Evolutionary conservation across 2,888 invertebrate genomes (phyloP).

Genomic region (Petrolisthes cinctipes): DNA sequence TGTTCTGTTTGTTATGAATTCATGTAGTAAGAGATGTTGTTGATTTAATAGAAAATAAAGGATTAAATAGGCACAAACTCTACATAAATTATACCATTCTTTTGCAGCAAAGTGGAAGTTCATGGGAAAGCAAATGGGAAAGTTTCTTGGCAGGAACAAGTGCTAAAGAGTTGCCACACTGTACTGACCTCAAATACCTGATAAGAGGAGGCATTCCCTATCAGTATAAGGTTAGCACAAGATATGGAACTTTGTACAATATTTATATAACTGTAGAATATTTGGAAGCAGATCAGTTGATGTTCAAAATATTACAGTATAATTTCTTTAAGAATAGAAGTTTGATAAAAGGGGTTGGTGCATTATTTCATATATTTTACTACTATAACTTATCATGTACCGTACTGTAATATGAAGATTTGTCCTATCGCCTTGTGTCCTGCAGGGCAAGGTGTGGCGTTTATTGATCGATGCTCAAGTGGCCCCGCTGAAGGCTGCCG

Average conservation of each 20-base stretch:
- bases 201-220: constrained; percentile 62
- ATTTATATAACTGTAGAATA: too few relatives aligned
- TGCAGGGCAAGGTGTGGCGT: constrained; percentile 62
- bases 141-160: constrained; percentile 60
- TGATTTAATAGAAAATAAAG: too few relatives aligned
- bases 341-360: too few relatives aligned
- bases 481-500: constrained; percentile 37
- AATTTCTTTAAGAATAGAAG: too few relatives aligned
- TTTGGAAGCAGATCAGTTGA: too few relatives aligned
- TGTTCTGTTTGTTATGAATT: neutral
- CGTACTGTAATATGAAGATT: neutral
- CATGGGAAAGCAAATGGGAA: constrained; percentile 57
- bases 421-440: too few relatives aligned
- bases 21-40: too few relatives aligned
- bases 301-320: too few relatives aligned
- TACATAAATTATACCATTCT: too few relatives aligned
- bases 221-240: constrained; percentile 59
- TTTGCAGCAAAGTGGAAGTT: constrained; percentile 42
- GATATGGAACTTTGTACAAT: neutral
- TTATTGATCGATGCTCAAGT: constrained; percentile 58
- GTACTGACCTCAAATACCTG: constrained; percentile 57
- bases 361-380: neutral
- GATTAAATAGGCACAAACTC: too few relatives aligned
- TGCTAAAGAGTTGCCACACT: constrained; percentile 41
- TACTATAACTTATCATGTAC: constrained; percentile 6